Evolutionary conservation across 2,888 invertebrate genomes (phyloP).

Genomic region (Metallyticus violacea): DNA sequence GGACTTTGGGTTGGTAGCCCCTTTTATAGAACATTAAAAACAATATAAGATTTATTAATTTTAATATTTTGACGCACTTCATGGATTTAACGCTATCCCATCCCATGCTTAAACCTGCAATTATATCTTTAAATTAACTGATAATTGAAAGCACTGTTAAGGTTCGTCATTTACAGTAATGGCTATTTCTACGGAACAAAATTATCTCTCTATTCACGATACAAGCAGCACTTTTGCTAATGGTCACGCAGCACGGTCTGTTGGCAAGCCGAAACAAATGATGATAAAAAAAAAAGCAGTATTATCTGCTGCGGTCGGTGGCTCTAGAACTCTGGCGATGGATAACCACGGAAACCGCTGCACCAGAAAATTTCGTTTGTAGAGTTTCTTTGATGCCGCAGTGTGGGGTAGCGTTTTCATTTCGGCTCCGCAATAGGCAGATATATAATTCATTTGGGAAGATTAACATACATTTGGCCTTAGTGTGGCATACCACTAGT

Average conservation of each 20-base stretch:
- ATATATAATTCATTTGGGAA: not conserved
- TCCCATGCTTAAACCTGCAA: too few relatives aligned
- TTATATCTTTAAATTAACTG: too few relatives aligned
- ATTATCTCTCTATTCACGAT: not conserved
- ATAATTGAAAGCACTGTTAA: too few relatives aligned
- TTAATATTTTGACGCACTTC: too few relatives aligned
- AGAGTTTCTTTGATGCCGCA: not conserved
- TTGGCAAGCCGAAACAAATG: not conserved
- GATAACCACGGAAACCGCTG: not conserved
- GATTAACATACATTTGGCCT: not conserved
- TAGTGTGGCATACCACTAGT: too few relatives aligned
- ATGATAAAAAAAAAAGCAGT: not conserved
- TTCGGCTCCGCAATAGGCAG: too few relatives aligned
- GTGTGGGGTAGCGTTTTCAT: not conserved
- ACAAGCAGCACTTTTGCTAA: not conserved
- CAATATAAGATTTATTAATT: too few relatives aligned
- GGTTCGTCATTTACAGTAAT: too few relatives aligned
- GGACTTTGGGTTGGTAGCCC: too few relatives aligned
- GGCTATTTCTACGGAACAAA: not conserved
- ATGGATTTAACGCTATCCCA: too few relatives aligned
- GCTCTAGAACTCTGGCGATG: too few relatives aligned
- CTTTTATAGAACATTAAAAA: too few relatives aligned
- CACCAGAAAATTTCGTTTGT: not conserved
- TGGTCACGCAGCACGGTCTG: not conserved
- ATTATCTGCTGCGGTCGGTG: not conserved